These are phyloP conservation scores for Bemisia tabaci DNA, from an alignment of 1,140 invertebrate genomes.

Conservation along the genomic window DNA sequence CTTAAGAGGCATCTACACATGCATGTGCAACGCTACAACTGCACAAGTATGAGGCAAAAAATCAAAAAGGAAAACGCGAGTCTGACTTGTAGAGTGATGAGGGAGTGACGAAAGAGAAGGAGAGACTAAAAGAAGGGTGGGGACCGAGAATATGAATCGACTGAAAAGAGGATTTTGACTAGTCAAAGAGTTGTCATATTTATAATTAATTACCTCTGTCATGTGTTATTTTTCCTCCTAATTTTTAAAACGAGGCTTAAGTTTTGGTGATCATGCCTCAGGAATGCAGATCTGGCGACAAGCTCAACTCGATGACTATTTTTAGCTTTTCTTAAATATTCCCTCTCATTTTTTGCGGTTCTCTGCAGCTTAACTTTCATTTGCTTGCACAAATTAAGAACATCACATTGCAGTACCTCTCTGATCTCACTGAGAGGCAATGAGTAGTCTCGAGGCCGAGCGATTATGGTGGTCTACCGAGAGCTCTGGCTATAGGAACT, in stretches of 20 bases:
- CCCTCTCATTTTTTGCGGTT: background rate
- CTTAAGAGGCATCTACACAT: no score
- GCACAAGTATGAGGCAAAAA: no score
- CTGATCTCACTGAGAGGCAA: no score
- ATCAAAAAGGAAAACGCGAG: no score
- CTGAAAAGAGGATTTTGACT: background rate
- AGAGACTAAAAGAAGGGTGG: background rate
- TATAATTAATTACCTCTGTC: background rate
- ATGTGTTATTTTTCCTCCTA: background rate
- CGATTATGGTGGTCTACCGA: no score
- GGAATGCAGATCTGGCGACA: background rate
- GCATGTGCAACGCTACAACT: no score
- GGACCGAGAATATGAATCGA: background rate
- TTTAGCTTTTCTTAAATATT: background rate
- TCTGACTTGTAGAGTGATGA: no score
- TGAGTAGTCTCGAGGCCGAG: no score
- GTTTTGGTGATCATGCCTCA: background rate
- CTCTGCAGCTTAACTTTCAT: no score
- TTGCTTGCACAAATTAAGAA: no score
- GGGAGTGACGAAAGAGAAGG: background rate
- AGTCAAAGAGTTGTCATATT: background rate
- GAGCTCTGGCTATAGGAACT: no score
- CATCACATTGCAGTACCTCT: no score
- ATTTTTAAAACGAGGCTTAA: background rate
- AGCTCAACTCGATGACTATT: background rate